Conservation (phyloP, 1,140 invertebrate species). For the Elymnias hypermnestra region DNA sequence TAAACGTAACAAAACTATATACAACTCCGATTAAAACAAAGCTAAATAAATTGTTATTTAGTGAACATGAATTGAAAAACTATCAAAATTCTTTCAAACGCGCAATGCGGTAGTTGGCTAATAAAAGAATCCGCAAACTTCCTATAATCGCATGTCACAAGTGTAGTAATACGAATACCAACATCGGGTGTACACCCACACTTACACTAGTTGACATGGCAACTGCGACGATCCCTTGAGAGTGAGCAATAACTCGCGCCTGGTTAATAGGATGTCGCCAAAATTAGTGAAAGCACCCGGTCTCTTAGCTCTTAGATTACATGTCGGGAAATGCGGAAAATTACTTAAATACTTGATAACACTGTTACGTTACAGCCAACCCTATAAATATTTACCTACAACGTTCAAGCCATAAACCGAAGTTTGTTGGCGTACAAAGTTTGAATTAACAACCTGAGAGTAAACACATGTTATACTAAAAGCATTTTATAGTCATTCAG, state of each 20-base stretch:
- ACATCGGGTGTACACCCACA: slow-evolving; percentile 41
- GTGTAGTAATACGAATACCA: slow-evolving; percentile 30
- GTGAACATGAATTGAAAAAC: background rate
- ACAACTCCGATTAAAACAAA: too few species aligned
- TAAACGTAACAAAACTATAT: too few species aligned
- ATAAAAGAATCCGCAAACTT: slow-evolving; percentile 52
- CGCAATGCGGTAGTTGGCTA: slow-evolving; percentile 36
- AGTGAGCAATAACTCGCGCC: slow-evolving; percentile 54
- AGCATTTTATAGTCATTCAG: slow-evolving; percentile 33
- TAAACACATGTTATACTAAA: slow-evolving; percentile 56
- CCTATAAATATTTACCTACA: slow-evolving; percentile 55
- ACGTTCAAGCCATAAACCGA: slow-evolving; percentile 38
- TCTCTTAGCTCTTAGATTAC: slow-evolving; percentile 54
- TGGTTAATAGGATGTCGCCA: slow-evolving; percentile 62
- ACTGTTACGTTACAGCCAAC: slow-evolving; percentile 30
- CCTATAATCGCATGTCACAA: slow-evolving; percentile 47
- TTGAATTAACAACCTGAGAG: slow-evolving; percentile 52
- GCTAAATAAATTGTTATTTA: too few species aligned
- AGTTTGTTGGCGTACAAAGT: slow-evolving; percentile 49
- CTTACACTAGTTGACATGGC: slow-evolving; percentile 32
- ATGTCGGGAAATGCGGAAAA: slow-evolving; percentile 46
- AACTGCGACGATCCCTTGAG: slow-evolving; percentile 41
- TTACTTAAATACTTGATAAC: slow-evolving; percentile 63
- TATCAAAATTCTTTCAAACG: slow-evolving; percentile 12
- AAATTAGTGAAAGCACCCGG: slow-evolving; percentile 57